phyloP scores from a whole-genome alignment of 1,140 invertebrate species.

The Ladona fulva region DNA sequence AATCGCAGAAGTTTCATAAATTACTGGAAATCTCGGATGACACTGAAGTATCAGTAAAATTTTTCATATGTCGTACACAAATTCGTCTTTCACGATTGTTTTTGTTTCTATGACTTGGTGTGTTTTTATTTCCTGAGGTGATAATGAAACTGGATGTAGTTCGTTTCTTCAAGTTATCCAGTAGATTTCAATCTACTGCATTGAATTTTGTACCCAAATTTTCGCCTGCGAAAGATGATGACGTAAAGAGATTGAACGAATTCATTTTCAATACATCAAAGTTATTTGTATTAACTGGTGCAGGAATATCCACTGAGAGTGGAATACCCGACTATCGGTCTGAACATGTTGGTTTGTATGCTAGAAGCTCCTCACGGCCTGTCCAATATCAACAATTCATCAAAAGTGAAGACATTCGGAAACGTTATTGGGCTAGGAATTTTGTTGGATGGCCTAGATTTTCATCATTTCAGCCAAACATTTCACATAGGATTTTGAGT shows the following conservation, averaged over 20 bases:
- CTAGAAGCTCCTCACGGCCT: conserved; percentile 69
- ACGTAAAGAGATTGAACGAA: conserved; percentile 51
- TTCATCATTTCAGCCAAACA: conserved; percentile 42
- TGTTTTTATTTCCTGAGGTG: no score
- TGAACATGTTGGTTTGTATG: conserved; percentile 84
- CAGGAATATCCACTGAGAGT: conserved; percentile 90
- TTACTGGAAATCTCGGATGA: no score
- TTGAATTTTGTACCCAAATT: conserved; percentile 59
- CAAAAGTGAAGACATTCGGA: conserved; percentile 52
- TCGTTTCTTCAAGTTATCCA: no score
- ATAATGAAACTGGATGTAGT: no score
- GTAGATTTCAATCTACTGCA: no score
- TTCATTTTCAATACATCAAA: conserved; percentile 53
- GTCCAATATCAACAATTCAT: conserved; percentile 81
- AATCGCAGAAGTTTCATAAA: no score
- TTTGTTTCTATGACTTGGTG: no score
- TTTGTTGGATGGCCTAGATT: conserved; percentile 82
- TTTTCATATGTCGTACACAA: no score
- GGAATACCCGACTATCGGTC: conserved; percentile 94
- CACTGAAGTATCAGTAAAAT: no score
- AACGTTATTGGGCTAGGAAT: conserved; percentile 93
- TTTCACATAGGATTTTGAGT: conserved; percentile 38
- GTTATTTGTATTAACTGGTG: conserved; percentile 75
- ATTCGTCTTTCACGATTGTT: no score
- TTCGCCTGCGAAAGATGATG: conserved; percentile 46